Evolutionary conservation across 2,113 vertebrate genomes (phyloP).

Genomic region (Macaca fascicularis): T2T-MFA8v1.1 NC_088393.1:65360501-65361000

Average conservation of each 20-base stretch:
- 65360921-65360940: neutral
- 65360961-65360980: neutral
- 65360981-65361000: neutral
- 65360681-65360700: neutral
- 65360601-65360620: neutral
- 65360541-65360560: neutral
- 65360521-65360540: neutral
- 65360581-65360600: neutral
- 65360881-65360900: neutral
- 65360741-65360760: neutral
- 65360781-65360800: neutral
- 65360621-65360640: neutral
- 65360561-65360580: neutral
- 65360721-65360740: neutral
- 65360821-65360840: neutral
- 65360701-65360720: neutral
- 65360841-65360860: neutral
- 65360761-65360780: neutral
- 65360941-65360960: neutral
- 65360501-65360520: neutral
- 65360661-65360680: neutral
- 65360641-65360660: neutral
- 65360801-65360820: neutral
- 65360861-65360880: neutral
- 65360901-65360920: neutral